Percentiles rank a stretch among this genome's conserved stretches.
phyloP scores from a whole-genome alignment of 2,888 invertebrate species.

The Pherbina coryleti region DNA sequence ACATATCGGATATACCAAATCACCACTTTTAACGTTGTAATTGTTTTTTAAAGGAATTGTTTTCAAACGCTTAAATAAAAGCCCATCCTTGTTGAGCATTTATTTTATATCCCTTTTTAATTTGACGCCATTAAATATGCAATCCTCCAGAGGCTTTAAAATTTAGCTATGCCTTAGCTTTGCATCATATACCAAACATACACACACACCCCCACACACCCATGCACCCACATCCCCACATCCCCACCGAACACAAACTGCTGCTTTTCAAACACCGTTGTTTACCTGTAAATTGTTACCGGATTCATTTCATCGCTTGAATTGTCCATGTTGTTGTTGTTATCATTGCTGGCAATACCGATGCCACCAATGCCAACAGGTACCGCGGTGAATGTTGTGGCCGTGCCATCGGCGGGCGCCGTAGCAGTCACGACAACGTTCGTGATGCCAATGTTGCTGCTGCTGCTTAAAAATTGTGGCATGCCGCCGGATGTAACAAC shows the following conservation, averaged over 20 bases:
- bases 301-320: constrained; percentile 88
- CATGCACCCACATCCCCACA: not conserved
- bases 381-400: constrained; percentile 37
- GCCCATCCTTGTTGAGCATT: too few species aligned
- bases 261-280: not conserved
- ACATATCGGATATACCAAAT: too few species aligned
- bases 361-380: constrained; percentile 45
- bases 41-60: too few species aligned
- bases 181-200: too few species aligned
- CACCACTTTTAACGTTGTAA: too few species aligned
- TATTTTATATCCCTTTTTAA: too few species aligned
- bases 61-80: too few species aligned
- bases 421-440: constrained; percentile 9
- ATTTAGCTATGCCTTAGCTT: too few species aligned
- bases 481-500: not conserved
- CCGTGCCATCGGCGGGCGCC: constrained; percentile 7
- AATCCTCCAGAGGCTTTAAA: too few species aligned
- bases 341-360: constrained; percentile 70
- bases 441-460: not conserved
- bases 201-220: too few species aligned
- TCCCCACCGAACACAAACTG: too few species aligned
- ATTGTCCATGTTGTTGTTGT: constrained; percentile 82
- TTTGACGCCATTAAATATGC: too few species aligned
- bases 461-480: not conserved
- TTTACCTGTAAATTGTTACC: constrained; percentile 90